Conservation (phyloP, 1,140 invertebrate genomes). For the Magallana angulata region DNA sequence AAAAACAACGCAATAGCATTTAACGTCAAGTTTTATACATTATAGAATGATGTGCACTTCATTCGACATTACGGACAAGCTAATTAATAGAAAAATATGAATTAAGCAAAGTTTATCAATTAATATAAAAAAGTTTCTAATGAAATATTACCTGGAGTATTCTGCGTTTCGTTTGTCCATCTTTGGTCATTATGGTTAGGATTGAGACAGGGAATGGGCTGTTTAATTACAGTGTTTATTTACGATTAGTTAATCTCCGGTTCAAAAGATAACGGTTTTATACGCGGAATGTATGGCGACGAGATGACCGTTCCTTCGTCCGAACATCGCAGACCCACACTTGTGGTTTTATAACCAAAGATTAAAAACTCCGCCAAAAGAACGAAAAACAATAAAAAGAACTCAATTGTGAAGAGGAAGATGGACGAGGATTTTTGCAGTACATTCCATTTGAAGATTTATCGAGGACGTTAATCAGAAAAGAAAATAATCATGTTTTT, state of each 20-base stretch:
- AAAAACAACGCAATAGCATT: no score
- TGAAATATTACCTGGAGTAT: background rate
- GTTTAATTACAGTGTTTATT: constrained; percentile 12
- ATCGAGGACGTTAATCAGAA: no score
- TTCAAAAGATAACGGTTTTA: constrained; percentile 3
- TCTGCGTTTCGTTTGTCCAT: constrained; percentile 13
- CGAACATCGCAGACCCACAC: background rate
- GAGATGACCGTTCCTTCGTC: background rate
- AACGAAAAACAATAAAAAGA: background rate
- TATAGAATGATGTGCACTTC: background rate
- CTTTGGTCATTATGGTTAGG: background rate
- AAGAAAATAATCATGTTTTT: no score
- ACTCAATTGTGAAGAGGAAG: background rate
- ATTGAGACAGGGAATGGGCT: background rate
- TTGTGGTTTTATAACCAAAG: background rate
- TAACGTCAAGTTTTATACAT: background rate
- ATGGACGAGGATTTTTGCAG: background rate
- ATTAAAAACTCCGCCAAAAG: background rate
- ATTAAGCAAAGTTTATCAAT: background rate
- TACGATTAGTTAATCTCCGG: constrained; percentile 10
- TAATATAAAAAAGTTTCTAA: background rate
- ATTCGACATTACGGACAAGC: background rate
- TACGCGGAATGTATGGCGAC: background rate
- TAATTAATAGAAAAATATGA: background rate
- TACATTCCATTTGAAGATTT: background rate